Evolutionary conservation across 2,113 vertebrate species (phyloP), one percentile per base, ranked within the genome.

Genomic region (Euleptes europaea): DNA sequence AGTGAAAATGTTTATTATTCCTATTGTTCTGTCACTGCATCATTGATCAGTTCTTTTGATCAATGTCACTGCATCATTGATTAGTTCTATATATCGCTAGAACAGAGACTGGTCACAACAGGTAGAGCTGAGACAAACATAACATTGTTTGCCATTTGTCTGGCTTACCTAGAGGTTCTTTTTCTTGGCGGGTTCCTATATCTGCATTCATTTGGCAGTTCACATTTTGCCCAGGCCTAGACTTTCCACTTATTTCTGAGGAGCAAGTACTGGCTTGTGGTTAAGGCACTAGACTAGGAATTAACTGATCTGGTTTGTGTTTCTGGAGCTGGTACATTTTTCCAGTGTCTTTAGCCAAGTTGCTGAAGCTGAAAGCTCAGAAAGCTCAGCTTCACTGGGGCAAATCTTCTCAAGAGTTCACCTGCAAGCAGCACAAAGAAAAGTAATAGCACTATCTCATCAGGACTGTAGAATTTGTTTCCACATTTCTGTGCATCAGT

Each of bases 61-160:
- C n/a, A n/a, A n/a, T n/a, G n/a, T n/a, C n/a, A n/a, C n/a, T n/a
- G n/a, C n/a, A n/a, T n/a, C n/a, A n/a, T n/a, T n/a, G n/a, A 84
- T 65, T 66, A 74, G 86, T 70, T 72, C 74, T 88, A 86, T 79
- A 83, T 88, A 63, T 47, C 92, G 78, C 72, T 84, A 90, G 28
- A 70, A 63, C 28, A 23, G 23, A 82, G 76, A 66, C 84, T 88
- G 84, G 84, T 85, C 72, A 69, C 83, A 92, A 84, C 44, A 91
- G 80, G 86, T 89, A 83, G 86, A 90, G 88, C 88, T 91, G 92
- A 80, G 91, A 95, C 93, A 84, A 91, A 71, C 83, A 87, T 93
- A 89, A 91, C 81, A 5, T 66, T 40, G 54, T 87, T 91, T 92
- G 87, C 90, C 92, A 85, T 75, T 74, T 89, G 91, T 91, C 90